Evolutionary conservation across 2,888 invertebrate species (phyloP), one percentile per base, ranked within the genome.

Genomic region (Brachyptera risi): DNA sequence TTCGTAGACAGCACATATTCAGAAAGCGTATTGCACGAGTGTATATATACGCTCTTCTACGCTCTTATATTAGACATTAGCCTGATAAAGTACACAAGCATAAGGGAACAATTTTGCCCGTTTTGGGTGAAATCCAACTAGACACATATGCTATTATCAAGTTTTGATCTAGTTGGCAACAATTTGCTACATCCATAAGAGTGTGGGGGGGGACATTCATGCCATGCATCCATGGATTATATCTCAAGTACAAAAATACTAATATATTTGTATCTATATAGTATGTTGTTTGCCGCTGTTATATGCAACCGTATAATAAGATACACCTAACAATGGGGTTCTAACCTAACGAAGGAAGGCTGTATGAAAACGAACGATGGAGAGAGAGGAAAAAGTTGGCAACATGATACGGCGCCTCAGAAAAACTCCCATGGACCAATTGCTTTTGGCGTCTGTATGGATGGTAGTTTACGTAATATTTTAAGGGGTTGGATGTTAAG

Each of bases 371-470:
- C 17, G 56, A n/a, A n/a, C n/a, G n/a, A n/a, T n/a, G n/a, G n/a
- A n/a, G n/a, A n/a, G n/a, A 49, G 56, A 24, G 50, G 27, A 23
- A 40, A 61, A 61, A 61, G 50, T 61, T 61, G 61, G 61, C 61
- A 61, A 51, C 57, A 40, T 44, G 50, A 40, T 23, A 49, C 51
- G 61, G 61, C 61, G 61, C 61, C 61, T 50, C 23, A 23, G 40
- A 50, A 58, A 58, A 40, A 47, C 49, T 61, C 58, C 27, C 42
- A 26, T 49, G 57, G 42, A 49, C 56, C 61, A 57, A 61, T 61
- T 61, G 61, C 61, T 50, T 57, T 57, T 61, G 61, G 61, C 61
- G 61, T 57, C 61, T 61, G 40, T 40, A 50, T 61, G 50, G 61
- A 61, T 37, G 35, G 35, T 17, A 54, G 54, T 23, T 54, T 54